Conservation (phyloP, 2,888 invertebrate genomes). For the Opisthograptis luteolata region DNA sequence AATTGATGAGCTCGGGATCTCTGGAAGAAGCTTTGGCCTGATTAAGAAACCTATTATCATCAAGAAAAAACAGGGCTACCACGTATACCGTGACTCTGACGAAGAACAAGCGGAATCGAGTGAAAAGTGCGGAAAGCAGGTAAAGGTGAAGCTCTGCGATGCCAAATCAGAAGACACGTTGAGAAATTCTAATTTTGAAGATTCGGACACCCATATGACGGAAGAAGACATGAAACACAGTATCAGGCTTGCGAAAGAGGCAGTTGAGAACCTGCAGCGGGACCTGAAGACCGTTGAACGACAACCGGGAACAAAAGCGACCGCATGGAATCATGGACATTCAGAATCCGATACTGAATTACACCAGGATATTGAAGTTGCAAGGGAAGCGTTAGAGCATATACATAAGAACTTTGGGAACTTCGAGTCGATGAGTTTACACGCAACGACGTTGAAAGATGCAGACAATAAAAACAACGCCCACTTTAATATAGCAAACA, state of each 20-base stretch:
- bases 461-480: constrained; percentile 45
- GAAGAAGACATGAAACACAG: constrained; percentile 67
- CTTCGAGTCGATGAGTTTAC: constrained; percentile 56
- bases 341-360: constrained; percentile 53
- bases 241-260: constrained; percentile 69
- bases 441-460: constrained; percentile 40
- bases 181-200: constrained; percentile 43
- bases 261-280: constrained; percentile 67
- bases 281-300: constrained; percentile 60
- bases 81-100: constrained; percentile 66
- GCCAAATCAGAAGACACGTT: constrained; percentile 45
- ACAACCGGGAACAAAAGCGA: constrained; percentile 39
- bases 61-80: constrained; percentile 65
- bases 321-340: constrained; percentile 43
- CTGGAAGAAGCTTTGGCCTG: constrained; percentile 50
- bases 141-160: constrained; percentile 70
- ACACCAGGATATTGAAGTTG: constrained; percentile 65
- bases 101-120: constrained; percentile 62
- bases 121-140: constrained; percentile 64
- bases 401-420: constrained; percentile 61
- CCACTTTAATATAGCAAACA: constrained; percentile 43
- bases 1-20: constrained; percentile 33
- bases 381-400: constrained; percentile 63
- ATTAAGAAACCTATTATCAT: constrained; percentile 67
- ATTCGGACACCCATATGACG: constrained; percentile 38